These are phyloP conservation scores for Parambassis ranga DNA, from an alignment of 2,797 vertebrate species.

Conservation along the genomic window DNA sequence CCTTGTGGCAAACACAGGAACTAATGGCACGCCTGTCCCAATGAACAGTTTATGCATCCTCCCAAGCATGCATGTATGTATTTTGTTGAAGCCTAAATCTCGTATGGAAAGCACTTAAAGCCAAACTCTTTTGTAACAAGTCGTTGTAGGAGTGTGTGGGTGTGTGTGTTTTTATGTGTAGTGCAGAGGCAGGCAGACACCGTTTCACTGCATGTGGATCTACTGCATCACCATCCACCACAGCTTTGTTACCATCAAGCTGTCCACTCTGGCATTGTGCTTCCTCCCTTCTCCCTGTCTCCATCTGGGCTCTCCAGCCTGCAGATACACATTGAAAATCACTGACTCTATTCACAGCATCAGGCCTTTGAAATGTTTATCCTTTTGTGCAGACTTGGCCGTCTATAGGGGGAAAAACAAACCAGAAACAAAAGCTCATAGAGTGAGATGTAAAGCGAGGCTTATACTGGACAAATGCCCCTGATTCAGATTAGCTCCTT, in stretches of 20 bases:
- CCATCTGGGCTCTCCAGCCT: constrained; percentile 72
- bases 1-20: constrained; percentile 56
- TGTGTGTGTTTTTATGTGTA: constrained; percentile 2
- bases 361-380: constrained; percentile 75
- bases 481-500: constrained; percentile 73
- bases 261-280: constrained; percentile 72
- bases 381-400: constrained; percentile 65
- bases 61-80: constrained; percentile 5
- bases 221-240: constrained; percentile 56
- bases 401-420: constrained; percentile 47
- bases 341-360: constrained; percentile 68
- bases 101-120: constrained; percentile 46
- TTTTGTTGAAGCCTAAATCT: constrained; percentile 30
- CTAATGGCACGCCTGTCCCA: constrained; percentile 30
- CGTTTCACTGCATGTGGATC: constrained; percentile 38
- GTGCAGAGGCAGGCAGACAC: constrained; percentile 1
- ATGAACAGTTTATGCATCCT: constrained; percentile 1
- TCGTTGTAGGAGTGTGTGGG: constrained; percentile 16
- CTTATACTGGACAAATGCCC: constrained; percentile 75
- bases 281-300: constrained; percentile 64
- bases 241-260: constrained; percentile 73
- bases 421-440: constrained; percentile 65
- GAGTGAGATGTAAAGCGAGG: constrained; percentile 59
- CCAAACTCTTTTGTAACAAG: too few relatives aligned
- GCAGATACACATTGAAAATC: constrained; percentile 71